Base-by-base conservation (phyloP, 1,140 invertebrate genomes). In the Leptopilina clavipes region DNA sequence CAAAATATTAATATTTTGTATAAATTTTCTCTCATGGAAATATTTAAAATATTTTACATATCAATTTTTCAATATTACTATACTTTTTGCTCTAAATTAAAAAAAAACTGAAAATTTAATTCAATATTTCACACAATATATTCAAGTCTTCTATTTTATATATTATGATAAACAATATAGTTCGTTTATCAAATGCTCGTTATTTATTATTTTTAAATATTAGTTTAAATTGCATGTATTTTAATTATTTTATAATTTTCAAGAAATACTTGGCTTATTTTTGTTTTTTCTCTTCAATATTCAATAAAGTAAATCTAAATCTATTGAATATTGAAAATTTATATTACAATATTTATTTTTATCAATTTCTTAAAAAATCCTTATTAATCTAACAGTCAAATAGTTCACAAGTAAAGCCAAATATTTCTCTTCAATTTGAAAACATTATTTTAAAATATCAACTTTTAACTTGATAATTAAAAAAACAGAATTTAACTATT, bases 391-490 rank as follows among this genome's bases (percentile, higher is more conserved):
- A 52, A 52, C 48, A 17, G n/a, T 52, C 48, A 52, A 48, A 48
- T 48, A 48, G 14, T n/a, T 52, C 6, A 8, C 14, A 45, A 14
- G 1, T 14, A 14, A 17, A 52, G 48, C 48, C 48, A 52, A 52
- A 52, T 52, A 52, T 52, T 52, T 52, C 48, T 52, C 14, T 1
- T 31, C 25, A 52, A 0, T 52, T 40, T 7, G 37, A 40, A 40
- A 40, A 40, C 48, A 48, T 52, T 52, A 31, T 2, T 31, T 31
- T 31, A 52, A 52, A 52, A 52, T 52, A 52, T 52, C 14, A 52
- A 52, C 48, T 17, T 52, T 52, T 8, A 52, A 52, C 48, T 52
- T 52, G 48, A 52, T 52, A 52, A 52, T 52, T 52, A 52, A 17
- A 52, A 52, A 52, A 17, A 17, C 1, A 52, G 37, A 40, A 40